A percentile compares a stretch with the other conserved stretches of the same genome.
Evolutionary conservation across 2,797 vertebrate genomes (phyloP).

Genomic region (Muraenolepis orangiensis): DNA sequence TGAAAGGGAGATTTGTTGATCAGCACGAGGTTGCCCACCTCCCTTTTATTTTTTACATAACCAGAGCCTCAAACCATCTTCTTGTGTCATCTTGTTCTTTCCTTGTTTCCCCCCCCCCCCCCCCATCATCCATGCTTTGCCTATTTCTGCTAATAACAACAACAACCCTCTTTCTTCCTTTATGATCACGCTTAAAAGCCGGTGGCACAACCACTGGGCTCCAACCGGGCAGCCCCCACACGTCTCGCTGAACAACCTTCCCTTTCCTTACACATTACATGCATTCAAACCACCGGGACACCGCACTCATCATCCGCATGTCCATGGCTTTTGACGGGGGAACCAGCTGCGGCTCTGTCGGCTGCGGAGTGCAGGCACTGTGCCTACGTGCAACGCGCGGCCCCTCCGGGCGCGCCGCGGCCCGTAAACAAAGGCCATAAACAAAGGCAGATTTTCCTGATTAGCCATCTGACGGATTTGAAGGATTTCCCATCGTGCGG

Average conservation of each 20-base stretch:
- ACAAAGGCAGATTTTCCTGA: conserved; percentile 17
- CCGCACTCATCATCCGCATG: conserved; percentile 13
- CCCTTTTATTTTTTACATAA: neutral
- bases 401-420: conserved; percentile 13
- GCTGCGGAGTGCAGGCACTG: neutral
- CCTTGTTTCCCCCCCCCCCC: neutral
- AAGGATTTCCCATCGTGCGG: conserved; percentile 39
- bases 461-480: conserved; percentile 47
- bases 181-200: neutral
- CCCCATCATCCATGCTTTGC: neutral
- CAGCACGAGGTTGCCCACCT: neutral
- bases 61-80: neutral
- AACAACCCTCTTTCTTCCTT: neutral
- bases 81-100: neutral
- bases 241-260: neutral
- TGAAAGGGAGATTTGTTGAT: neutral
- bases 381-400: conserved; percentile 4
- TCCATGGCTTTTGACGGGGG: conserved; percentile 30
- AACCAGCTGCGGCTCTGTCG: conserved; percentile 16
- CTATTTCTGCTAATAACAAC: neutral
- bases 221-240: neutral
- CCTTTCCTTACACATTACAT: conserved; percentile 15
- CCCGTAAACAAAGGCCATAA: conserved; percentile 40
- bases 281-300: conserved; percentile 16
- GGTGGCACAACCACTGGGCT: conserved; percentile 28